Base-by-base conservation (phyloP, 2,113 vertebrate genomes). In the Corapipo altera region DNA sequence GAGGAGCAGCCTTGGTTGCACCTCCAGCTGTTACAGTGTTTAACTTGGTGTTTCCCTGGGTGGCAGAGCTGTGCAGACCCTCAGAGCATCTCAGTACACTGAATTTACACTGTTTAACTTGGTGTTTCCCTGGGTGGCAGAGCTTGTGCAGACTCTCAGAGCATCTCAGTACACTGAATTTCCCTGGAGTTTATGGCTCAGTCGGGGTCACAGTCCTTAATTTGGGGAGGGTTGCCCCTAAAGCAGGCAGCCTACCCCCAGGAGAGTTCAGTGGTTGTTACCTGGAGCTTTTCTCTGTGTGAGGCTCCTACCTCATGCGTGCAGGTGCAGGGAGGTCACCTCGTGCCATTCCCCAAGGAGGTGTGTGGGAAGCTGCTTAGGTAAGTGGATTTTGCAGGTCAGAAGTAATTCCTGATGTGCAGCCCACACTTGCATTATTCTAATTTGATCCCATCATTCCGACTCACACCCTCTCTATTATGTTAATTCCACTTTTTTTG, bases 381-480 rank as follows among this genome's bases (percentile, higher is more conserved):
- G 82, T 91, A 92, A 94, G 91, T 84, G 86, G 95, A 92, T 95
- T 96, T 93, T 91, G 46, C 61, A 88, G 70, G 62, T 88, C 72
- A 90, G 76, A 57, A 93, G 85, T 72, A 74, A 82, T 92, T 94
- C 95, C 93, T 72, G 85, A 89, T 88, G 72, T 51, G 62, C 86
- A 87, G 86, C 92, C 93, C 66, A 85, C 86, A 89, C 66, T 95
- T 82, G 88, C 39, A 32, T 94, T 95, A 91, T 82, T 93, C 92
- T 91, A 64, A 84, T 92, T 80, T 23, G 57, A 94, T 91, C 73
- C 80, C 76, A 30, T 88, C 67, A 1, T 75, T 96, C 48, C 49
- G 23, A 28, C 76, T 96, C 58, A 49, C 59, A 28, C 57, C 79
- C 44, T 71, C 76, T 71, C 57, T 83, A 3, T 95, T 86, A 90